Conservation (phyloP, 1,140 invertebrate genomes). For the Lasioglossum baleicum region DNA sequence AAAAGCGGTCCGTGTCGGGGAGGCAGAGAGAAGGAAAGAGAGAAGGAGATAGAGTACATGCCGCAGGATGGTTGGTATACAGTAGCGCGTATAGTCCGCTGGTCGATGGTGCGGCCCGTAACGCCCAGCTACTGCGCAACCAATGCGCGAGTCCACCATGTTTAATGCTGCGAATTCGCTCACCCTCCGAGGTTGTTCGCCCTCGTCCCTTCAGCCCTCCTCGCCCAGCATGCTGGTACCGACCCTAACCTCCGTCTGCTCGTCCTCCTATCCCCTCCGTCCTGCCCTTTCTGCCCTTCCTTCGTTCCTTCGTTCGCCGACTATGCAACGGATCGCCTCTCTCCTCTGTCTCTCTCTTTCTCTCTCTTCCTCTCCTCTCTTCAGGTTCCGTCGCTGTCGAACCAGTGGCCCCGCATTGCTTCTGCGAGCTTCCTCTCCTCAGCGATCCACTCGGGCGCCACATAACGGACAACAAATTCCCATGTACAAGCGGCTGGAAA, state of each 20-base stretch:
- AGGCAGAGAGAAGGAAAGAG: background rate
- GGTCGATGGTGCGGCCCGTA: slow-evolving; percentile 68
- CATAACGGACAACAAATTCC: slow-evolving; percentile 61
- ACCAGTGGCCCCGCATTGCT: background rate
- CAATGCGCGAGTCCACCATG: slow-evolving; percentile 68
- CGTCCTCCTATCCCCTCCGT: slow-evolving; percentile 41
- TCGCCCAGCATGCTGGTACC: slow-evolving; percentile 41
- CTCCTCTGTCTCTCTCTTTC: background rate
- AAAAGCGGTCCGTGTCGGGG: background rate
- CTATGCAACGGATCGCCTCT: background rate
- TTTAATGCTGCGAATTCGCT: slow-evolving; percentile 68
- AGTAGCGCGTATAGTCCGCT: slow-evolving; percentile 60
- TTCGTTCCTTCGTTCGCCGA: slow-evolving; percentile 14
- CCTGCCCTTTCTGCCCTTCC: slow-evolving; percentile 27
- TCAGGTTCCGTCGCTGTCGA: slow-evolving; percentile 3
- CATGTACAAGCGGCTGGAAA: slow-evolving; percentile 46
- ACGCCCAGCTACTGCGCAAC: slow-evolving; percentile 68
- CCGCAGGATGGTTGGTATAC: slow-evolving; percentile 65
- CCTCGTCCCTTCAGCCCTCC: slow-evolving; percentile 46
- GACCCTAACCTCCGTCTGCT: slow-evolving; percentile 57
- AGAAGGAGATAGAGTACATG: slow-evolving; percentile 45
- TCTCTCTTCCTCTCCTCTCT: slow-evolving; percentile 5
- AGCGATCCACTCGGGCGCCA: slow-evolving; percentile 29
- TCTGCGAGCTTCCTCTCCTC: background rate
- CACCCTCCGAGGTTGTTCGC: slow-evolving; percentile 54